These are phyloP conservation scores for Bubo scandiacus DNA, from an alignment of 2,113 vertebrate genomes.

Conservation along the genomic window DNA sequence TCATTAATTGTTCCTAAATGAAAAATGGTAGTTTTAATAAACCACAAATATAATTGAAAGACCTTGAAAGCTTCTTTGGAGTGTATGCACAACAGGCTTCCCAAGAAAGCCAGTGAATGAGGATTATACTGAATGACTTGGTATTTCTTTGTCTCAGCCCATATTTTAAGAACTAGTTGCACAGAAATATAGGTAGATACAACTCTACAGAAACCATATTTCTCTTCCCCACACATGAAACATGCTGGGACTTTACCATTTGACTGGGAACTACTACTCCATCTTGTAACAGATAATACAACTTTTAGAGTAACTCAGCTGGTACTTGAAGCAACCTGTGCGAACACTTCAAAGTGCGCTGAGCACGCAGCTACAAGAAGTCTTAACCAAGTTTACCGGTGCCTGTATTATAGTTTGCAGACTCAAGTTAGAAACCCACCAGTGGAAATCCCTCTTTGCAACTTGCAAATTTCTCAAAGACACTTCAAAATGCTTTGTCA, in stretches of 20 bases:
- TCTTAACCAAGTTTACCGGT: not conserved
- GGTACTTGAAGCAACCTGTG: not conserved
- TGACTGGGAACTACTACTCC: not conserved
- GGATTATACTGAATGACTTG: not conserved
- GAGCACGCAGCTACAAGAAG: rapidly evolving
- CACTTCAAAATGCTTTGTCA: not conserved
- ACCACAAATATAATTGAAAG: not conserved
- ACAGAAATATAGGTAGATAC: not conserved
- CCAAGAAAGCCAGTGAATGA: not conserved
- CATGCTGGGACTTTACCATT: not conserved
- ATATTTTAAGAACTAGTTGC: not conserved
- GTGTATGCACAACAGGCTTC: not conserved
- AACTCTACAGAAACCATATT: not conserved
- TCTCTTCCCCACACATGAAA: not conserved
- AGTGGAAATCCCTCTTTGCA: not conserved
- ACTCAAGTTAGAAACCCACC: not conserved
- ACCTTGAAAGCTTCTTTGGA: not conserved
- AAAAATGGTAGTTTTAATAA: not conserved
- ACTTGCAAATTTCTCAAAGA: not conserved
- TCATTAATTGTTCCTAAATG: not conserved
- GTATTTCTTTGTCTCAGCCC: not conserved
- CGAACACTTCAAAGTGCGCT: rapidly evolving
- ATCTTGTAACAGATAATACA: not conserved
- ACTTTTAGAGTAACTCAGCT: not conserved
- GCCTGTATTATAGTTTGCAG: not conserved